phyloP scores from a whole-genome alignment of 2,113 vertebrate species.

The Anguilla rostrata region DNA sequence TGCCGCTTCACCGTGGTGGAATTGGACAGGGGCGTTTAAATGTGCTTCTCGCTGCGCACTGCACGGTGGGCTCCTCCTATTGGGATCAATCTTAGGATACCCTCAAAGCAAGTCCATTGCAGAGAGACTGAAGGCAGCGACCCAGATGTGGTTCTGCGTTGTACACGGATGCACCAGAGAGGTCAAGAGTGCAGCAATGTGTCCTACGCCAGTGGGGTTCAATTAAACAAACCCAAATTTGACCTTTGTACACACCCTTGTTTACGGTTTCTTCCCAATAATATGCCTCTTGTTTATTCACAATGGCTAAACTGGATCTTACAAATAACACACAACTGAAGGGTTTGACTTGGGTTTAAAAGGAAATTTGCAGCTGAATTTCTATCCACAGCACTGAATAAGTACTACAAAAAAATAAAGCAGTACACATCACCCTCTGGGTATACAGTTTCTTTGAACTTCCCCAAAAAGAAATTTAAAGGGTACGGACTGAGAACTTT shows the following conservation, averaged over 20 bases:
- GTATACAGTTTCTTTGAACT: background rate
- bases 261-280: too few relatives aligned
- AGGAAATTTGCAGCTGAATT: too few relatives aligned
- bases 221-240: background rate
- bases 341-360: background rate
- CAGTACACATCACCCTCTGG: background rate
- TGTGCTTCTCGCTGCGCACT: background rate
- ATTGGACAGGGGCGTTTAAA: constrained; percentile 34
- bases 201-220: background rate
- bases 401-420: background rate
- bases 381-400: background rate
- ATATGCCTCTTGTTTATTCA: too few relatives aligned
- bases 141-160: background rate
- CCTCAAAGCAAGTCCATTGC: background rate
- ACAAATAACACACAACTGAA: background rate
- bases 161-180: background rate
- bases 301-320: too few relatives aligned
- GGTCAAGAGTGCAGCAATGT: background rate
- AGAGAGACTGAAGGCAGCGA: background rate
- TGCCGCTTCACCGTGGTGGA: constrained; percentile 43
- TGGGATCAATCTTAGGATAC: background rate
- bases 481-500: background rate
- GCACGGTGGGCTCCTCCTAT: background rate
- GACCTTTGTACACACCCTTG: too few relatives aligned
- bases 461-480: background rate